A percentile compares a stretch with the other conserved stretches of the same genome.
phyloP scores from a whole-genome alignment of 2,888 invertebrate species.

The Arctia plantaginis region DNA sequence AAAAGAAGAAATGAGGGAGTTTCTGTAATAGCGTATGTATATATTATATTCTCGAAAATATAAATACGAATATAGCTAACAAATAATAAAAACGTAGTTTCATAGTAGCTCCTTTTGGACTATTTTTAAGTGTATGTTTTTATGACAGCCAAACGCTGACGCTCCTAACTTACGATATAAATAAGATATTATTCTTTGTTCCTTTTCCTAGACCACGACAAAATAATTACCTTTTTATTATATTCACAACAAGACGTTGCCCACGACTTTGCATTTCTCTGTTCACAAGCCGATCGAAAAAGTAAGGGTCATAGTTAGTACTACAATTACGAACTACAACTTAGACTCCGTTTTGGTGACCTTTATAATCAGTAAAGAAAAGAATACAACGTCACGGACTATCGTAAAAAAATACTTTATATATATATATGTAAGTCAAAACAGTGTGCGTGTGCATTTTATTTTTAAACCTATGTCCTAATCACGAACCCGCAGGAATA shows the following conservation, averaged over 20 bases:
- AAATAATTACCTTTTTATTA: conserved; percentile 49
- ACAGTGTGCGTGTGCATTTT: too few relatives aligned
- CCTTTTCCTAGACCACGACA: conserved; percentile 54
- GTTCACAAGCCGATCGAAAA: neutral
- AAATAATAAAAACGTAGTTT: too few relatives aligned
- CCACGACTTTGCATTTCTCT: conserved; percentile 17
- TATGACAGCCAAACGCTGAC: conserved; percentile 29
- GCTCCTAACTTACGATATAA: conserved; percentile 32
- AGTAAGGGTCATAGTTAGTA: neutral
- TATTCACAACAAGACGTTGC: conserved; percentile 25
- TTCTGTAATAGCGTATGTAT: neutral
- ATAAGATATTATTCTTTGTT: conserved; percentile 32
- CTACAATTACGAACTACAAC: neutral
- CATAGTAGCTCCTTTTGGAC: neutral
- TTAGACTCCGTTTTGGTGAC: neutral
- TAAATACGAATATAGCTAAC: neutral
- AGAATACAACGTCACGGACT: too few relatives aligned
- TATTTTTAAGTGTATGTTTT: neutral
- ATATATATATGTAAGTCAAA: too few relatives aligned
- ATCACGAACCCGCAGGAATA: too few relatives aligned
- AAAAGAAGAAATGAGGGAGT: neutral
- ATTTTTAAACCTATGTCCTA: too few relatives aligned
- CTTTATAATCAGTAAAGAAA: neutral
- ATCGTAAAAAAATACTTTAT: too few relatives aligned
- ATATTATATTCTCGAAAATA: neutral